Evolutionary conservation across 2,113 vertebrate genomes (phyloP), one percentile per base, ranked within the genome.

Genomic region (Turdus rufiventris): DNA sequence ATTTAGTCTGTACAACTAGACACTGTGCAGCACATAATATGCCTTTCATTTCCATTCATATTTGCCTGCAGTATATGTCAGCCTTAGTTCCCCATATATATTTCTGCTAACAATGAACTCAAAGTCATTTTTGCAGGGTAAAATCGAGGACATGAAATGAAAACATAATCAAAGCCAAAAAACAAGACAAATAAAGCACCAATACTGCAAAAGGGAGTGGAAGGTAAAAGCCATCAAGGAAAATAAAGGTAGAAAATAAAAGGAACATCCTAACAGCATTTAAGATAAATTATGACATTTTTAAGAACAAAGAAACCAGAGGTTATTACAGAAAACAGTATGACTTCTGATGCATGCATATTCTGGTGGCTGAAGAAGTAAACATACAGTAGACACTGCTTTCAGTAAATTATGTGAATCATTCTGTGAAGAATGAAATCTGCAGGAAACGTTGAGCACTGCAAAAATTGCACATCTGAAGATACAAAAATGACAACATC

Each of bases 401-500:
- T 65, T 74, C 83, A 91, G 77, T 88, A 94, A 92, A 68, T 82
- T 61, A 87, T 50, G 79, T 47, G 7, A 91, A 82, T 89, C 73
- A 91, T 82, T 78, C 89, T 76, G 57, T 13, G 47, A 79, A 88
- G 93, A 92, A 86, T 63, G 72, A 94, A 94, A 94, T 68, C 89
- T 82, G 57, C 62, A 94, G 87, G 84, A 95, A 94, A 91, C 19
- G 50, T 25, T 3, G 54, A 94, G 14, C 65, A 45, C 40, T 82
- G 86, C 70, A 94, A 84, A 86, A 94, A 82, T 0, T 72, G 66
- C 74, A 94, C 80, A 87, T 89, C 57, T 94, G 89, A 96, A 92
- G 77, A 76, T 65, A 92, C 72, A 93, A 93, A 96, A 96, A 72
- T 88, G 78, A 95, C 90, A 96, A 94, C 67, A 93, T 95, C 84